Evolutionary conservation across 2,797 vertebrate species (phyloP).

Genomic region (Bucorvus abyssinicus): DNA sequence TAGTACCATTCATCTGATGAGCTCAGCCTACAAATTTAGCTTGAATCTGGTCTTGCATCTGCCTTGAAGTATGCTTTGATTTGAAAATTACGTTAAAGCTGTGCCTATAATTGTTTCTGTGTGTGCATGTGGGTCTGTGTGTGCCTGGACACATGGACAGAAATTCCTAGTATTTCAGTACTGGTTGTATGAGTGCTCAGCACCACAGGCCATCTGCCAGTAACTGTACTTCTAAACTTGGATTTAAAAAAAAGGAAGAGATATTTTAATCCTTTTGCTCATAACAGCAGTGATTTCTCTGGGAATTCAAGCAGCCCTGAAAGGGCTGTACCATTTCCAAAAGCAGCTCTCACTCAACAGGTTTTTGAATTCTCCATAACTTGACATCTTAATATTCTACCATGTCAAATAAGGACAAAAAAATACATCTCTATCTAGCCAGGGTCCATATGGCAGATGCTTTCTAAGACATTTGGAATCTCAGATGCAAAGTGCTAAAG

Average conservation of each 20-base stretch:
- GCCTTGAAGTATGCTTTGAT: conserved; percentile 50
- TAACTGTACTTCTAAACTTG: conserved; percentile 8
- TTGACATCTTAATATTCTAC: neutral
- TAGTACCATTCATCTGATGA: conserved; percentile 29
- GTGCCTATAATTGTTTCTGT: neutral
- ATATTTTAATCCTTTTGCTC: conserved; percentile 34
- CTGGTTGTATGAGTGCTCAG: neutral
- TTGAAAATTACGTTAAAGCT: neutral
- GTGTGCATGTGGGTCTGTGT: neutral
- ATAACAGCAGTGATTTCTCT: conserved; percentile 6
- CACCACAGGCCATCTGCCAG: conserved; percentile 21
- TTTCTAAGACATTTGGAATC: neutral
- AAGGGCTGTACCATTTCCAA: neutral
- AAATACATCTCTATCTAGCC: neutral
- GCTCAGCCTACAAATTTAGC: conserved; percentile 47
- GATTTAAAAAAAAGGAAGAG: neutral
- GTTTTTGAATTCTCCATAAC: neutral
- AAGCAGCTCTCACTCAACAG: neutral
- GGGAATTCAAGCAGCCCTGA: neutral
- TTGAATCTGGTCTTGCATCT: conserved; percentile 32
- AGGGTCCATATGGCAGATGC: neutral
- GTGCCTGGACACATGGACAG: conserved; percentile 6
- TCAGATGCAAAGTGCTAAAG: neutral
- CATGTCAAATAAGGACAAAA: neutral
- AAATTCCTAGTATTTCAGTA: neutral